These are phyloP conservation scores for Lasius platythorax DNA, from an alignment of 2,888 invertebrate species.

Conservation along the genomic window DNA sequence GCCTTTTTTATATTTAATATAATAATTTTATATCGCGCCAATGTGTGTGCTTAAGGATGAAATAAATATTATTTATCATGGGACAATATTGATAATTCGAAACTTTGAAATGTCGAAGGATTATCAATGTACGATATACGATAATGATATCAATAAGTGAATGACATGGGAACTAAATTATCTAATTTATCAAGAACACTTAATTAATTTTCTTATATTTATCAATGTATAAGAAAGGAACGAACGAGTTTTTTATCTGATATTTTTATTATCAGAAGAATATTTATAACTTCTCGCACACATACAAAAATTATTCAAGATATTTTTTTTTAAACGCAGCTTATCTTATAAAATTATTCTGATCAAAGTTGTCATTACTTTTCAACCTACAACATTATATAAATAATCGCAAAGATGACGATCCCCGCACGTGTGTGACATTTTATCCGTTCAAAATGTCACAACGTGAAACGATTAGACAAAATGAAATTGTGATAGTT, in stretches of 20 bases:
- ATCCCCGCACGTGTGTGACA: background rate
- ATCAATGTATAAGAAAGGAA: background rate
- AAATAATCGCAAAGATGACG: background rate
- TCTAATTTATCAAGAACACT: background rate
- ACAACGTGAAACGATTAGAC: background rate
- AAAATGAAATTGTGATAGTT: background rate
- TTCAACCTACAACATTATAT: background rate
- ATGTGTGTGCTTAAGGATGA: background rate
- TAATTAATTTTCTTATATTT: conserved; percentile 6
- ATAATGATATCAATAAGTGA: conserved; percentile 3
- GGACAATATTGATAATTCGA: background rate
- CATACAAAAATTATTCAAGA: background rate
- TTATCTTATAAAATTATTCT: background rate
- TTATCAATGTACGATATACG: conserved; percentile 7
- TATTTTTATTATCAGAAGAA: conserved; percentile 15
- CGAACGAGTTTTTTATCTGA: background rate
- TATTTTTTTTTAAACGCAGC: background rate
- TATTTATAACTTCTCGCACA: background rate
- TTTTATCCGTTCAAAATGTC: conserved; percentile 14
- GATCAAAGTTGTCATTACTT: background rate
- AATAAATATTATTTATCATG: background rate
- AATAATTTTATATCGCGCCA: background rate
- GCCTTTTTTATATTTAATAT: background rate
- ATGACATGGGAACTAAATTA: background rate
- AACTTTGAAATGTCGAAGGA: conserved; percentile 8